Percentiles rank a stretch among this genome's conserved stretches.
phyloP scores from a whole-genome alignment of 2,797 vertebrate genomes.

The Myotis myotis region DNA sequence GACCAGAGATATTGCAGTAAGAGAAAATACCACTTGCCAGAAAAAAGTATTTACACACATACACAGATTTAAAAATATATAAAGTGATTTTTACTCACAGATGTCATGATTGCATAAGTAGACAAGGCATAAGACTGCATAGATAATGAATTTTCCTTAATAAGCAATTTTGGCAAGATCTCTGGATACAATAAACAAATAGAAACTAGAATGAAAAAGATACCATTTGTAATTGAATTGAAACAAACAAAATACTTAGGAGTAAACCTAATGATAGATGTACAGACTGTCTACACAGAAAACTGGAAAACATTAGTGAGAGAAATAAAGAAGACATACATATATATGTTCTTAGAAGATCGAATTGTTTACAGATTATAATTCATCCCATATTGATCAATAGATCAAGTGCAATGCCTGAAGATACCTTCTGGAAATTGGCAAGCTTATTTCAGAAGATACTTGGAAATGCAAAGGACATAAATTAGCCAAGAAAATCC shows the following conservation, averaged over 20 bases:
- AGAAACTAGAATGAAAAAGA: neutral
- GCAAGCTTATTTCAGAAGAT: neutral
- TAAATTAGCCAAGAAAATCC: neutral
- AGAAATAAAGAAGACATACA: neutral
- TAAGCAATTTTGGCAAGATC: neutral
- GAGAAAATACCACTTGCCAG: neutral
- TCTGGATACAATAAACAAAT: neutral
- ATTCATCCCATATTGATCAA: neutral
- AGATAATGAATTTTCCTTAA: neutral
- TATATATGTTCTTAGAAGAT: neutral
- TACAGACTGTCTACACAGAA: neutral
- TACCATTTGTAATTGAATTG: neutral
- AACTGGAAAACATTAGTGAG: neutral
- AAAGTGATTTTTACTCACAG: neutral
- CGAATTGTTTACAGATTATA: neutral
- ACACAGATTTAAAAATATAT: neutral
- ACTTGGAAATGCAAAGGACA: neutral
- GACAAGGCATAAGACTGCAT: neutral
- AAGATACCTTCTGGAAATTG: neutral
- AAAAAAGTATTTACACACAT: neutral
- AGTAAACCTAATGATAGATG: neutral
- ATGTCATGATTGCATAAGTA: neutral
- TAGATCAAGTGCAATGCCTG: neutral
- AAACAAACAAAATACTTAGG: neutral
- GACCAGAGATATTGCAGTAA: neutral